These are phyloP conservation scores for Lasioglossum villosulum DNA, from an alignment of 2,888 invertebrate species.

Conservation along the genomic window DNA sequence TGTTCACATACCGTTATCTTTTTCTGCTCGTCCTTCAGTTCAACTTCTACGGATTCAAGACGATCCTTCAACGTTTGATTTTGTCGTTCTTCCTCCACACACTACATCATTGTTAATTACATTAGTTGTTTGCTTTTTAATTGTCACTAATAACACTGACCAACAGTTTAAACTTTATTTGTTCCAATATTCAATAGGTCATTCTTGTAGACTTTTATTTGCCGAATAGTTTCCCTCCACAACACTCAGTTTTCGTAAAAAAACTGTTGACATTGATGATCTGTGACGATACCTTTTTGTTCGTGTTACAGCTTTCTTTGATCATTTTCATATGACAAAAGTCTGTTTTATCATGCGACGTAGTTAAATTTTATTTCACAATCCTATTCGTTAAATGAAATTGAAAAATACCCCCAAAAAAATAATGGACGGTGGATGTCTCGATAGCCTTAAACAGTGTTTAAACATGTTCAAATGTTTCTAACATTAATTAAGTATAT, in stretches of 20 bases:
- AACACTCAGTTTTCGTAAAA: neutral
- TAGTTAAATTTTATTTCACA: neutral
- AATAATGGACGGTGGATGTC: neutral
- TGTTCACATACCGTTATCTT: slow-evolving; percentile 78
- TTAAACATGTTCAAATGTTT: neutral
- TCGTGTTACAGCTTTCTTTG: neutral
- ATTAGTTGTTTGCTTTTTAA: slow-evolving; percentile 24
- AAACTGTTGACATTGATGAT: neutral
- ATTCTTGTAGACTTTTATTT: neutral
- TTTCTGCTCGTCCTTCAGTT: slow-evolving; percentile 85
- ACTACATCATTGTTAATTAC: slow-evolving; percentile 80
- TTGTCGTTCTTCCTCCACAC: slow-evolving; percentile 86
- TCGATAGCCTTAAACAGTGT: neutral
- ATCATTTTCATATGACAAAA: neutral
- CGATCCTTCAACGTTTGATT: slow-evolving; percentile 85
- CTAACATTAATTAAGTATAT: neutral
- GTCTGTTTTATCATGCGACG: neutral
- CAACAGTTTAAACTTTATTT: neutral
- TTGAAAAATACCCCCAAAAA: neutral
- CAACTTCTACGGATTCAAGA: slow-evolving; percentile 85
- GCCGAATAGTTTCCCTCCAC: neutral
- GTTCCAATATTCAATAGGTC: neutral
- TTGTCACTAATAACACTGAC: neutral
- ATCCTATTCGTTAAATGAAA: neutral
- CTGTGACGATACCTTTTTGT: neutral